Percentiles rank a stretch among this genome's conserved stretches.
Evolutionary conservation across 2,797 vertebrate genomes (phyloP).

Genomic region (Cichlasoma orientale): DNA sequence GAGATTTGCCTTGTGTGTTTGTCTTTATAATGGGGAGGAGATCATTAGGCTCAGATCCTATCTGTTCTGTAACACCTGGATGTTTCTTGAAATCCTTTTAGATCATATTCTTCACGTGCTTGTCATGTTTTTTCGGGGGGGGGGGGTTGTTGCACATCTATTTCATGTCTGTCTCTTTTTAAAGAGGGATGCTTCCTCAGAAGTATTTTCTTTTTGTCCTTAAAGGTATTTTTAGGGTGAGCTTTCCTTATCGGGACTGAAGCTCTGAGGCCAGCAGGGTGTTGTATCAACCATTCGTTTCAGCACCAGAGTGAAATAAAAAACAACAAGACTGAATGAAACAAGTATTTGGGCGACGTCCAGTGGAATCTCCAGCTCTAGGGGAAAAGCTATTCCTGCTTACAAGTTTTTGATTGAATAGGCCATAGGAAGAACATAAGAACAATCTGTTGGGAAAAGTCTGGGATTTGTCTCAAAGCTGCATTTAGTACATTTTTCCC

Average conservation of each 20-base stretch:
- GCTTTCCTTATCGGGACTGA: background rate
- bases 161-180: background rate
- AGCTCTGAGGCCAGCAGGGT: background rate
- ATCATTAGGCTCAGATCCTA: background rate
- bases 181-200: background rate
- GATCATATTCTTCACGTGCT: slow-evolving; percentile 9
- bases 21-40: slow-evolving; percentile 1
- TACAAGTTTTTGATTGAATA: slow-evolving; percentile 22
- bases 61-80: slow-evolving; percentile 17
- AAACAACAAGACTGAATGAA: background rate
- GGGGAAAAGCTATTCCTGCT: background rate
- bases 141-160: background rate
- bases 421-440: slow-evolving; percentile 15
- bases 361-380: background rate
- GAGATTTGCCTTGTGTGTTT: background rate
- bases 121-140: background rate
- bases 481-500: slow-evolving; percentile 19
- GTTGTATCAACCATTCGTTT: background rate
- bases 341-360: background rate
- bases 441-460: slow-evolving; percentile 19
- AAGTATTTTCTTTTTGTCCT: background rate
- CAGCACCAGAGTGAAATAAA: background rate
- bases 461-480: slow-evolving; percentile 26
- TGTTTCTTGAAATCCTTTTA: background rate
- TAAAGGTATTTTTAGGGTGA: background rate